A percentile compares a stretch with the other conserved stretches of the same genome.
Conservation (phyloP, 2,797 vertebrate species). For the Centropyge bicolor region DNA sequence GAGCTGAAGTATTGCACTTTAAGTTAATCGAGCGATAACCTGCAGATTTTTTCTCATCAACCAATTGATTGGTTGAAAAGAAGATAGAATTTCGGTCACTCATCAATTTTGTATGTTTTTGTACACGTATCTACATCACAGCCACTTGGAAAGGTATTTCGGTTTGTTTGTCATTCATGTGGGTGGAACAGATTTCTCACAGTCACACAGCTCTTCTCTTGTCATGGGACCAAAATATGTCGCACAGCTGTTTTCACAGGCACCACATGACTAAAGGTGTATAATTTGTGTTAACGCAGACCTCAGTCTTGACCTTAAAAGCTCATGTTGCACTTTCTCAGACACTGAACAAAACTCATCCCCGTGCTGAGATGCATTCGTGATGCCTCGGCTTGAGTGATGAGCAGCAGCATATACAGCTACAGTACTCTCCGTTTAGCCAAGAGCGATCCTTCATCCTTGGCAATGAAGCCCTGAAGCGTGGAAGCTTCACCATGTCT, state of each 20-base stretch:
- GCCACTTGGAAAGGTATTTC: too few relatives aligned
- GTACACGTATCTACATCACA: too few relatives aligned
- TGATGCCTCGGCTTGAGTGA: constrained; percentile 42
- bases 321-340: constrained; percentile 11
- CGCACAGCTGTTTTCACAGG: constrained; percentile 43
- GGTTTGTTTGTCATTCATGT: too few relatives aligned
- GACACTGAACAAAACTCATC: constrained; percentile 33
- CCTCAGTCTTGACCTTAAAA: constrained; percentile 36
- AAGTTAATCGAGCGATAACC: too few relatives aligned
- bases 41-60: too few relatives aligned
- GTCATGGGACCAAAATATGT: constrained; percentile 41
- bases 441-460: constrained; percentile 42
- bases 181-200: not conserved
- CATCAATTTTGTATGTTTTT: too few relatives aligned
- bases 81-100: too few relatives aligned
- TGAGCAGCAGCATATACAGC: constrained; percentile 26
- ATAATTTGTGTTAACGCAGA: constrained; percentile 35
- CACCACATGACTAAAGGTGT: constrained; percentile 34
- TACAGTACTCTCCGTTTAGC: constrained; percentile 45
- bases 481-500: constrained; percentile 40
- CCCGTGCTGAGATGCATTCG: constrained; percentile 48
- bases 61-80: too few relatives aligned
- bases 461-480: constrained; percentile 38
- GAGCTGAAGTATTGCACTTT: too few relatives aligned
- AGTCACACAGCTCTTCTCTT: constrained; percentile 6